These are phyloP conservation scores for Brachionus manjavacas DNA, from an alignment of 1,140 invertebrate genomes.

Conservation along the genomic window DNA sequence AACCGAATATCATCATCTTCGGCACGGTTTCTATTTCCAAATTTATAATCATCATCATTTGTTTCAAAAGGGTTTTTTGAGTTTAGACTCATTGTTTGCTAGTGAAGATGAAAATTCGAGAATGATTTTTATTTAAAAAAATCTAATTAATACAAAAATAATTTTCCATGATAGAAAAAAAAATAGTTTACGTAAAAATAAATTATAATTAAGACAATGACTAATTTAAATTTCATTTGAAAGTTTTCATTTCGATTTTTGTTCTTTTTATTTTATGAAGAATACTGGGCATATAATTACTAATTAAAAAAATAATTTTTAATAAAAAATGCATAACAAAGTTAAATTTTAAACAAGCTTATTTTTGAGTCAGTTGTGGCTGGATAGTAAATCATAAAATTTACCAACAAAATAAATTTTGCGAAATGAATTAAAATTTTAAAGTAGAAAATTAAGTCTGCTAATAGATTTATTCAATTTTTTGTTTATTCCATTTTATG, in stretches of 20 bases:
- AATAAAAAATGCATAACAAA: neutral
- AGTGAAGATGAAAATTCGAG: neutral
- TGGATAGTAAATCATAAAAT: too few relatives aligned
- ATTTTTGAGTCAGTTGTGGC: too few relatives aligned
- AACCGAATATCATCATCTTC: slow-evolving; percentile 15
- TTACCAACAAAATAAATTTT: too few relatives aligned
- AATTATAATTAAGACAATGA: neutral
- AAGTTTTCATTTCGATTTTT: neutral
- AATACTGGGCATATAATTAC: neutral
- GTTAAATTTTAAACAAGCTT: neutral
- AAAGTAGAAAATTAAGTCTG: too few relatives aligned
- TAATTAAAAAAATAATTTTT: neutral
- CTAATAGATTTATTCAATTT: too few relatives aligned
- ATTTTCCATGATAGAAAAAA: neutral
- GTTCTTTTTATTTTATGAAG: neutral
- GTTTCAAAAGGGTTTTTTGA: slow-evolving; percentile 32
- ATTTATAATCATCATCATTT: slow-evolving; percentile 35
- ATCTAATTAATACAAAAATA: neutral
- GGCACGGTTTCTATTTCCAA: neutral
- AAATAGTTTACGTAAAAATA: neutral
- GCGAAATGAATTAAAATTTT: too few relatives aligned
- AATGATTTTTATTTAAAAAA: neutral
- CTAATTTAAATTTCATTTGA: neutral
- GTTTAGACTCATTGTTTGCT: neutral
- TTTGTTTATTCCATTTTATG: too few relatives aligned